Percentiles rank a stretch among this genome's conserved stretches.
Conservation (phyloP, 37 sponge, comb jelly and placozoan species). For the Aphrocallistes beatrix region DNA sequence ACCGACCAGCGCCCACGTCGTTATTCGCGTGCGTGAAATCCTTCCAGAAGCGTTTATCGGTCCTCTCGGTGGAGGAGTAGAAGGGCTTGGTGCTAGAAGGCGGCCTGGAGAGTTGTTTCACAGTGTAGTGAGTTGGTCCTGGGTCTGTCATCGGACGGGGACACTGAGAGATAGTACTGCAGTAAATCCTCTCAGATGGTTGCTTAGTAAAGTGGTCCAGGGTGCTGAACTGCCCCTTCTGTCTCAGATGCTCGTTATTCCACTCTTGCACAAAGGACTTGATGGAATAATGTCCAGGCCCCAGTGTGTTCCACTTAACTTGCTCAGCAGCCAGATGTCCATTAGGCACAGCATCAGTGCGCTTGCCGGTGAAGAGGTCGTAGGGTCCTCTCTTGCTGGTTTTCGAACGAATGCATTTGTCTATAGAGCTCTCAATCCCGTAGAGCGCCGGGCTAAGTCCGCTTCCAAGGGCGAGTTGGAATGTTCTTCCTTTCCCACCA, state of each 20-base stretch:
- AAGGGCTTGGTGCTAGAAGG: slow-evolving; percentile 31
- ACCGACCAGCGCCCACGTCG: slow-evolving; percentile 68
- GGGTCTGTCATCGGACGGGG: slow-evolving; percentile 67
- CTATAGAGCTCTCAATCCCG: slow-evolving; percentile 41
- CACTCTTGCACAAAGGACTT: slow-evolving; percentile 56
- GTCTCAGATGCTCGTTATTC: slow-evolving; percentile 48
- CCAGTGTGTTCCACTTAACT: slow-evolving; percentile 41
- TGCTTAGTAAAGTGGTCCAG: slow-evolving; percentile 45
- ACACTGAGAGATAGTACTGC: slow-evolving; percentile 82
- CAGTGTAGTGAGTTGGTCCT: slow-evolving; percentile 54
- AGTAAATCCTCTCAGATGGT: slow-evolving; percentile 87
- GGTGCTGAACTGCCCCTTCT: slow-evolving; percentile 57
- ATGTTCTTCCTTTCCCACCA: slow-evolving; percentile 29
- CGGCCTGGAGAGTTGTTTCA: slow-evolving; percentile 25
- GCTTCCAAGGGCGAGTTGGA: slow-evolving; percentile 41
- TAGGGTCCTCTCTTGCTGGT: slow-evolving; percentile 85
- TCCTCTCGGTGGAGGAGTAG: slow-evolving; percentile 28
- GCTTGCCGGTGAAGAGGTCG: slow-evolving; percentile 72
- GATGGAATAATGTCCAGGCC: slow-evolving; percentile 71
- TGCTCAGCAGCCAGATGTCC: slow-evolving; percentile 8
- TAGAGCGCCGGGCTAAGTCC: slow-evolving; percentile 72
- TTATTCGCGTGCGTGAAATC: slow-evolving; percentile 31
- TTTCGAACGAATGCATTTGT: slow-evolving; percentile 47
- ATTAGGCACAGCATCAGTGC: slow-evolving; percentile 21
- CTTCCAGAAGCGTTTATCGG: slow-evolving; percentile 18